Evolutionary conservation across 2,888 invertebrate genomes (phyloP), one percentile per base, ranked within the genome.

Genomic region (Dolichomitus sp.): DNA sequence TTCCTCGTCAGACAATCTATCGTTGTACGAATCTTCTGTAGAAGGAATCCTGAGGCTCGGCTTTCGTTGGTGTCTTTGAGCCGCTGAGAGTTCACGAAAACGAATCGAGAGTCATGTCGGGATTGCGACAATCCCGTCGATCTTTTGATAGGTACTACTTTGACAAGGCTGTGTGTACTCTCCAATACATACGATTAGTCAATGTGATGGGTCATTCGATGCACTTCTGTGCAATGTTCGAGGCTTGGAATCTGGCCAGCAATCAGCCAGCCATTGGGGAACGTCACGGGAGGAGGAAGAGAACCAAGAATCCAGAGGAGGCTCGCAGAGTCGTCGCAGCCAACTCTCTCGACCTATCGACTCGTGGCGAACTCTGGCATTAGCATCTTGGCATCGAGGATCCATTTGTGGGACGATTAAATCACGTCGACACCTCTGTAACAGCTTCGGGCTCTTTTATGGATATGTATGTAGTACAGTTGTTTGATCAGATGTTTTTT

Each of bases 331-430:
- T 63, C 45, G 75, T 74, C 73, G 40, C 65, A 52, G 79, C 75
- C 79, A 76, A 83, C 75, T 83, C 50, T 23, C 75, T n/a, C 79
- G 82, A 83, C 82, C 79, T 79, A 83, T 75, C 79, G 79, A 83
- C 82, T 75, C 72, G 70, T 65, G 79, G 66, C 82, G 82, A 83
- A 83, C 82, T 83, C 72, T 79, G 79, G 75, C 82, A 83, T 83
- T 83, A 79, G 74, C 72, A 52, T 79, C 72, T 79, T 70, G 78
- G 40, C 81, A 73, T 76, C 42, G 79, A 85, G 73, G 84, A 88
- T 88, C 87, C 85, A 87, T 88, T 88, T 86, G 85, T 85, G 82
- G 80, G 84, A 87, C 89, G 88, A 88, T 87, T 85, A 81, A 84
- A 87, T 86, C 87, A 79, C 70, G 72, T 77, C 72, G 66, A 27